Evolutionary conservation across 2,797 vertebrate genomes (phyloP).

Genomic region (Cyprinodon diabolis): DNA sequence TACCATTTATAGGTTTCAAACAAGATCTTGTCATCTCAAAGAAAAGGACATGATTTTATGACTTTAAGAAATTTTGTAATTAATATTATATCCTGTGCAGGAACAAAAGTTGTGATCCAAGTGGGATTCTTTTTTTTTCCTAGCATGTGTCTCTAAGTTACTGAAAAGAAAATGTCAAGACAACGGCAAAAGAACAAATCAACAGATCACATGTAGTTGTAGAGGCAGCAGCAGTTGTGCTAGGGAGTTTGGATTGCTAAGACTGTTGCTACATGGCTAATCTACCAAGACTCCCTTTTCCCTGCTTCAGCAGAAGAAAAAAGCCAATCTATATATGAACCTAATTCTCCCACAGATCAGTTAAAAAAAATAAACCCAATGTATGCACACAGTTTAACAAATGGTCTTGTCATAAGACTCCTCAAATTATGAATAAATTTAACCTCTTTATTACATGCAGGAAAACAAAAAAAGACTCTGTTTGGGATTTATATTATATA

Average conservation of each 20-base stretch:
- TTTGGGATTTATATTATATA: not conserved
- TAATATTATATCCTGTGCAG: slow-evolving; percentile 10
- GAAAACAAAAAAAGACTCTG: not conserved
- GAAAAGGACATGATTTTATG: not conserved
- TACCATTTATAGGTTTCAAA: not conserved
- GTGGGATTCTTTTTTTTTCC: slow-evolving; percentile 15
- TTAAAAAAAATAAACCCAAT: slow-evolving; percentile 21
- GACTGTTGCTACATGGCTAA: slow-evolving; percentile 27
- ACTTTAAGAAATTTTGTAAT: slow-evolving; percentile 12
- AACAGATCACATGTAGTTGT: slow-evolving; percentile 20
- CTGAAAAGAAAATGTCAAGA: slow-evolving; percentile 34
- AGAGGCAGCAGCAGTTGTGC: slow-evolving; percentile 18
- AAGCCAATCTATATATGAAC: slow-evolving; percentile 16
- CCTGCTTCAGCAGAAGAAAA: slow-evolving; percentile 14
- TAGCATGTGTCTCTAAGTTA: slow-evolving; percentile 21
- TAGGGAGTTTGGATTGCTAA: slow-evolving; percentile 24
- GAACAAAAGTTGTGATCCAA: slow-evolving; percentile 10
- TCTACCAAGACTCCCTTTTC: slow-evolving; percentile 40
- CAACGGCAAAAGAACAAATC: not conserved
- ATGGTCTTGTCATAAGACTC: not conserved
- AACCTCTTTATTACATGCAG: not conserved
- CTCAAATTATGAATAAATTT: not conserved
- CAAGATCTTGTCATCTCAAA: not conserved
- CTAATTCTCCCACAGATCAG: slow-evolving; percentile 27
- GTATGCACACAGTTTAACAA: not conserved